A percentile compares a stretch with the other conserved stretches of the same genome.
phyloP scores from a whole-genome alignment of 1,140 invertebrate species.

The Listronotus oregonensis region DNA sequence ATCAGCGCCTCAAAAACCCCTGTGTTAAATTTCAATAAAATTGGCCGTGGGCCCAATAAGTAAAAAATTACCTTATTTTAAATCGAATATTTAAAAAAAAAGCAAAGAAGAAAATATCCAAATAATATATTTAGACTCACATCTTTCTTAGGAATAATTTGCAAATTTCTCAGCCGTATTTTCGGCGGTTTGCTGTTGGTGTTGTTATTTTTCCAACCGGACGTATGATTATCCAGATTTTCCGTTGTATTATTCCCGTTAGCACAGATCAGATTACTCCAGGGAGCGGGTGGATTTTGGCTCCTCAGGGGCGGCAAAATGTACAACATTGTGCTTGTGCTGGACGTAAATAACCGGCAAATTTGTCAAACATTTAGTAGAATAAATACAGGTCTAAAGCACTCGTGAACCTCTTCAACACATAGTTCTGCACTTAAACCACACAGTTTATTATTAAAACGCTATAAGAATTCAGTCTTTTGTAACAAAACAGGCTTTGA shows the following conservation, averaged over 20 bases:
- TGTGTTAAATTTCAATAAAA: too few relatives aligned
- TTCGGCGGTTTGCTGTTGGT: constrained; percentile 38
- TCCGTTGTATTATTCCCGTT: constrained; percentile 13
- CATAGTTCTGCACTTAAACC: too few relatives aligned
- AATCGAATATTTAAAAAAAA: too few relatives aligned
- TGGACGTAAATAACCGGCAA: constrained; percentile 2
- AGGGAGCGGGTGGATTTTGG: constrained; percentile 60
- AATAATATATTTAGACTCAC: constrained; percentile 36
- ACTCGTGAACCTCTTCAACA: too few relatives aligned
- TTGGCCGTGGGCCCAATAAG: too few relatives aligned
- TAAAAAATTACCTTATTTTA: too few relatives aligned
- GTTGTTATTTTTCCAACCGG: constrained; percentile 36
- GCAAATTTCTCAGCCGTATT: constrained; percentile 42
- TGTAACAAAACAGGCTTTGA: too few relatives aligned
- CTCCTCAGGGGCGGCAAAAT: constrained; percentile 58
- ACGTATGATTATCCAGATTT: constrained; percentile 20
- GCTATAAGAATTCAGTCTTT: too few relatives aligned
- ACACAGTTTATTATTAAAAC: too few relatives aligned
- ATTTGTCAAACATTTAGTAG: background rate
- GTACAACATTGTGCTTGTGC: constrained; percentile 56
- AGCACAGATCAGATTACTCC: constrained; percentile 49
- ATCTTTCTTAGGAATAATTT: constrained; percentile 36
- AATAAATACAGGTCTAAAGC: too few relatives aligned
- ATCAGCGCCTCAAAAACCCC: too few relatives aligned
- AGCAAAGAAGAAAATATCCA: too few relatives aligned